Evolutionary conservation across 1,140 invertebrate genomes (phyloP), one percentile per base, ranked within the genome.

Genomic region (Macrobrachium rosenbergii): DNA sequence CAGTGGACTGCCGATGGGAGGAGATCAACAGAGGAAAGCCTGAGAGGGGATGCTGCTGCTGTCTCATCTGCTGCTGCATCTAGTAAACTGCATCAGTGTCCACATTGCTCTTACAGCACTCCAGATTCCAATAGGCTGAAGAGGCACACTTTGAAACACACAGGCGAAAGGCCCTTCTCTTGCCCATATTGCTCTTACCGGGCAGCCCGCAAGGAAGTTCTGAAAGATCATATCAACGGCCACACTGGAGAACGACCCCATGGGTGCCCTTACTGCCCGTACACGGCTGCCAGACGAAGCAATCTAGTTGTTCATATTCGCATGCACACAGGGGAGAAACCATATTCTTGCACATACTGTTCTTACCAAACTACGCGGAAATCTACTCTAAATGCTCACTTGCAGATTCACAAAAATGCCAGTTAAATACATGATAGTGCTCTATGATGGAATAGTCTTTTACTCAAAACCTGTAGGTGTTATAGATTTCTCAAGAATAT

Each of bases 201-300:
- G 23, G 37, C 69, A 5, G 37, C 69, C 23, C 69, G 69, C 19
- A 72, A 72, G 0, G 80, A 77, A n/a, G 59, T 81, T 62, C 69
- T 87, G 5, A 79, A 60, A 43, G 63, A 76, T 14, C 83, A 86
- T 28, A 73, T 86, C 14, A 45, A 75, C 21, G 45, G 63, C 23
- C 83, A 86, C 62, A 86, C 83, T 5, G 83, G 83, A 19, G 83
- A 86, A 76, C 77, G 78, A 60, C 83, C 83, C 12, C 78, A 78
- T 28, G 37, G 19, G 16, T 86, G 83, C 64, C 83, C 83, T 19
- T 63, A 76, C 62, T 86, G 83, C 28, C 76, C 83, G 2, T 79
- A 86, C 76, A 62, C 59, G 21, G 73, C 83, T 21, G 45, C 83
- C 6, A 73, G 63, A 59, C 45, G 78, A 45, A 76, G 76, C 17